Base-by-base conservation (phyloP, 2,113 vertebrate genomes). In the Meleagris gallopavo region DNA sequence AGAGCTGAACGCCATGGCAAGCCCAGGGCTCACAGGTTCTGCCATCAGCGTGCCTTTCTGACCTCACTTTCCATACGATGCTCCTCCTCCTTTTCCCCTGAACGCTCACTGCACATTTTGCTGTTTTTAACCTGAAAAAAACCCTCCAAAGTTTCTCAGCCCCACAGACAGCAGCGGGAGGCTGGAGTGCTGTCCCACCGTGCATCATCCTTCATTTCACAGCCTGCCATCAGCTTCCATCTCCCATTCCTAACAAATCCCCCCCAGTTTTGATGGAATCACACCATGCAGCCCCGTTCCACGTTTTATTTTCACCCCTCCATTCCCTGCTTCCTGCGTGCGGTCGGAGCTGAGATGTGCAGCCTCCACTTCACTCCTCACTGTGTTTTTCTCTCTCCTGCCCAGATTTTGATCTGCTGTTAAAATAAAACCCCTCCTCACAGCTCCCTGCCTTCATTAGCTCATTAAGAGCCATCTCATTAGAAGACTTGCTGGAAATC, bases 371-470 rank as follows among this genome's bases (percentile, higher is more conserved):
- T 9, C 36, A 32, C 83, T 90, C 78, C 77, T 69, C 57, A 61
- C 36, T 2, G 22, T 5, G 30, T 3, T 38, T 54, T 81, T 46
- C 38, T 32, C 46, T 89, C 79, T 88, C 77, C 69, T 11, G 30
- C 13, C 50, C 30, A 89, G 46, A 43, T 48, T 87, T 54, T 86
- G 38, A 84, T 84, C 57, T 62, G 3, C 69, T 32, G 13, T 38
- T 45, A 82, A 30, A 94, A 94, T 85, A 94, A 85, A 85, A 79
- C 74, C 83, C 54, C 76, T 74, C 71, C 32, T 45, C 78, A 16
- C 25, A 62, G 29, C 14, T 30, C 55, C 41, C 65, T 6, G 29
- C 67, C 78, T 67, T 58, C 5, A 0, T 71, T 43, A 76, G 46
- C 30, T 38, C 45, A 30, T 43, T 29, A 9, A 41, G 18, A 71